Conservation (phyloP, 2,797 vertebrate genomes). For the Rachycentron canadum region DNA sequence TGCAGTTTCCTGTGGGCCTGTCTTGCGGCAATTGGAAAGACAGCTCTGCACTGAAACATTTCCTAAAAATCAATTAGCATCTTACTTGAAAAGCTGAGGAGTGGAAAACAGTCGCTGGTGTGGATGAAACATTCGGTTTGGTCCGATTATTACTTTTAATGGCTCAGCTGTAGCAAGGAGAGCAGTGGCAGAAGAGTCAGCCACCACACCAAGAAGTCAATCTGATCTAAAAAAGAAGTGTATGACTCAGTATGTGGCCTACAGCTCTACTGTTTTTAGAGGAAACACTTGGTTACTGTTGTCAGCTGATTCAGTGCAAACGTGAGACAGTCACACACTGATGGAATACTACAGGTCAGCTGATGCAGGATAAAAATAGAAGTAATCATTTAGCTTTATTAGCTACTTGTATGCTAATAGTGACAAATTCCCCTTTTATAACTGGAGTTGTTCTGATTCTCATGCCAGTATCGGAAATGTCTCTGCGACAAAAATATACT, state of each 20-base stretch:
- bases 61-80: slow-evolving; percentile 45
- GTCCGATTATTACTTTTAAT: slow-evolving; percentile 17
- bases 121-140: background rate
- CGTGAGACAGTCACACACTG: background rate
- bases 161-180: background rate
- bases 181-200: slow-evolving; percentile 15
- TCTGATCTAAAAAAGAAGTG: slow-evolving; percentile 7
- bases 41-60: slow-evolving; percentile 34
- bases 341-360: background rate
- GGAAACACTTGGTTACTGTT: slow-evolving; percentile 28
- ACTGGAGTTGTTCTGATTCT: no score
- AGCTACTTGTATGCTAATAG: background rate
- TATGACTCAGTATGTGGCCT: slow-evolving; percentile 48
- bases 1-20: slow-evolving; percentile 34
- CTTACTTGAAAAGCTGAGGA: slow-evolving; percentile 3
- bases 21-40: slow-evolving; percentile 16
- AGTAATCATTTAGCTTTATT: background rate
- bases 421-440: background rate
- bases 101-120: background rate
- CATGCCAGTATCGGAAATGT: background rate
- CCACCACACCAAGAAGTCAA: slow-evolving; percentile 12
- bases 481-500: no score
- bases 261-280: slow-evolving; percentile 16
- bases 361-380: background rate
- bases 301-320: slow-evolving; percentile 28